A percentile compares a stretch with the other conserved stretches of the same genome.
Evolutionary conservation across 1,140 invertebrate species (phyloP).

Genomic region (Drosophila lacertosa): DNA sequence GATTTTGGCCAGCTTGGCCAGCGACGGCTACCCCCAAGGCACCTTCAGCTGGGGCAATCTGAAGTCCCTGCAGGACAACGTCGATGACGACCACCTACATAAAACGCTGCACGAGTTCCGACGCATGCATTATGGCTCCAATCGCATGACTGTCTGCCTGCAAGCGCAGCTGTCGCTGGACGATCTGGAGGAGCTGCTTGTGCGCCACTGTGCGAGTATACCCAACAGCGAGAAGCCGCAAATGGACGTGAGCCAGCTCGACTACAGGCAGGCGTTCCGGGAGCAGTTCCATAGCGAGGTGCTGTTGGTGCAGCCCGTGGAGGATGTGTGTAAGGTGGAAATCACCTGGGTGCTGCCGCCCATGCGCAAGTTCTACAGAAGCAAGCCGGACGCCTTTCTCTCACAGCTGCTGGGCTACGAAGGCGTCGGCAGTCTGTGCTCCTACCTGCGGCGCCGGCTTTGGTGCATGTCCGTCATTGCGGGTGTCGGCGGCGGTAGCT

Average conservation of each 20-base stretch:
- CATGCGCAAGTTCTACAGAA: slow-evolving; percentile 87
- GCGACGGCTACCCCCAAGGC: slow-evolving; percentile 89
- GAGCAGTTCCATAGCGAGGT: slow-evolving; percentile 88
- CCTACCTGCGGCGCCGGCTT: slow-evolving; percentile 91
- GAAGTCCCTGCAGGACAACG: slow-evolving; percentile 88
- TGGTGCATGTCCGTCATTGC: slow-evolving; percentile 92
- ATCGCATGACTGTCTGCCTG: slow-evolving; percentile 94
- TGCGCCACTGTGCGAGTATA: slow-evolving; percentile 87
- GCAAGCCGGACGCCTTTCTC: slow-evolving; percentile 91
- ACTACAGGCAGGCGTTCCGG: slow-evolving; percentile 86
- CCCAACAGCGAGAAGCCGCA: slow-evolving; percentile 87
- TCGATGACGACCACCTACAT: slow-evolving; percentile 87
- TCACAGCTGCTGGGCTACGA: slow-evolving; percentile 95
- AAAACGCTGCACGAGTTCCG: slow-evolving; percentile 90
- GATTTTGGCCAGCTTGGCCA: slow-evolving; percentile 88
- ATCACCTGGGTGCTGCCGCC: slow-evolving; percentile 92
- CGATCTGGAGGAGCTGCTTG: slow-evolving; percentile 87
- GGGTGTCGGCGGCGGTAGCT: slow-evolving; percentile 90
- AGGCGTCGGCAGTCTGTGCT: slow-evolving; percentile 93
- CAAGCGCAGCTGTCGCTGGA: slow-evolving; percentile 91
- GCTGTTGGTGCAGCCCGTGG: slow-evolving; percentile 91
- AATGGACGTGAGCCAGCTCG: slow-evolving; percentile 85
- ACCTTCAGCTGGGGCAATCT: slow-evolving; percentile 94
- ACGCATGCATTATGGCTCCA: slow-evolving; percentile 92
- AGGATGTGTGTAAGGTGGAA: slow-evolving; percentile 88